These are phyloP conservation scores for Aplodontia rufa DNA, from an alignment of 2,113 vertebrate species.

Conservation along the genomic window DNA sequence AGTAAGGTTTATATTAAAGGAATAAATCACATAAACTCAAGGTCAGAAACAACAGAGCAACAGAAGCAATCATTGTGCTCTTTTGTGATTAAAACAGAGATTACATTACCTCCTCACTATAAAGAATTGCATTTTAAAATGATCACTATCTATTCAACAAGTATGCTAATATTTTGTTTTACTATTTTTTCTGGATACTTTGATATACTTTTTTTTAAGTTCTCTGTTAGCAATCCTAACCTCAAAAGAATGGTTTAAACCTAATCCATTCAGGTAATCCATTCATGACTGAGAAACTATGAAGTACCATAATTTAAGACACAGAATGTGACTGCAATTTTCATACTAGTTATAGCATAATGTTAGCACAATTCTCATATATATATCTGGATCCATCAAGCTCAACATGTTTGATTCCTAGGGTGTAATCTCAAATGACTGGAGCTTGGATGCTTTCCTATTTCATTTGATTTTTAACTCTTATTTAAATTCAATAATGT, in stretches of 20 bases:
- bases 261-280: background rate
- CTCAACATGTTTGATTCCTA: background rate
- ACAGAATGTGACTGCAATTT: background rate
- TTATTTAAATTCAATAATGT: background rate
- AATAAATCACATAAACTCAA: slow-evolving; percentile 35
- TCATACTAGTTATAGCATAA: background rate
- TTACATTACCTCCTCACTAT: background rate
- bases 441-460: background rate
- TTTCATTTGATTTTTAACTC: background rate
- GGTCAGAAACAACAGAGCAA: slow-evolving; percentile 26
- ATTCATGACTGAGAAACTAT: background rate
- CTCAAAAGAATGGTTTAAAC: slow-evolving; percentile 18
- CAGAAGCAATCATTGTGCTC: background rate
- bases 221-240: background rate
- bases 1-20: slow-evolving; percentile 46
- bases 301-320: background rate
- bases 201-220: background rate
- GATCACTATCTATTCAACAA: background rate
- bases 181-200: background rate
- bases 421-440: background rate
- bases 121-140: slow-evolving; percentile 51
- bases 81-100: slow-evolving; percentile 31
- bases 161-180: slow-evolving; percentile 10
- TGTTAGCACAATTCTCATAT: background rate
- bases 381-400: background rate